Evolutionary conservation across 2,113 vertebrate species (phyloP).

Genomic region (Microtus oregoni): DNA sequence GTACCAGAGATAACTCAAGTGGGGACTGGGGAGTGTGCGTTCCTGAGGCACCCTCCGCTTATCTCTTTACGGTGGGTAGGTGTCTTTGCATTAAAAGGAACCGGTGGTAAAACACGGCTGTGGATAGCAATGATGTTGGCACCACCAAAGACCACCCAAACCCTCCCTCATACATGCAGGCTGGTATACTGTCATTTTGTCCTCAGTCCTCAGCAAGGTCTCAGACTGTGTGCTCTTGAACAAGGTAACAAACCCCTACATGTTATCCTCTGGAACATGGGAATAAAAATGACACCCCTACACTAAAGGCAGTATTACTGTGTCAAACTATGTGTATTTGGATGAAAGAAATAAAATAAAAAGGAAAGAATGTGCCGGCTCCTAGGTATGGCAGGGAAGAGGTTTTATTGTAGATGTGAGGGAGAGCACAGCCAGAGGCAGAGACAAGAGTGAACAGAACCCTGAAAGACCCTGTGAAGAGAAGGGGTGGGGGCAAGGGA

Average conservation of each 20-base stretch:
- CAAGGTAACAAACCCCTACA: not conserved
- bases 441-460: not conserved
- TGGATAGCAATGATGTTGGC: not conserved
- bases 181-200: not conserved
- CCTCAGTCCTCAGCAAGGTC: not conserved
- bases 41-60: not conserved
- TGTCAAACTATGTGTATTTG: not conserved
- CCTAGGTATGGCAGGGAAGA: not conserved
- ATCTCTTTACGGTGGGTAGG: not conserved
- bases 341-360: not conserved
- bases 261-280: not conserved
- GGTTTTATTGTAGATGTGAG: too few species aligned
- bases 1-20: not conserved
- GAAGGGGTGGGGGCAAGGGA: not conserved
- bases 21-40: not conserved
- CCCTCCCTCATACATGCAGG: not conserved
- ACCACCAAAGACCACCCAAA: not conserved
- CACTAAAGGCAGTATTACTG: not conserved
- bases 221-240: not conserved
- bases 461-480: not conserved
- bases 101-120: not conserved
- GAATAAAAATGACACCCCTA: not conserved
- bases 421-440: not conserved
- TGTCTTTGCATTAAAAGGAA: not conserved
- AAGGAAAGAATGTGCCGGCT: not conserved